Base-by-base conservation (phyloP, 1,140 invertebrate genomes). In the Aphelinus atriplicis region DNA sequence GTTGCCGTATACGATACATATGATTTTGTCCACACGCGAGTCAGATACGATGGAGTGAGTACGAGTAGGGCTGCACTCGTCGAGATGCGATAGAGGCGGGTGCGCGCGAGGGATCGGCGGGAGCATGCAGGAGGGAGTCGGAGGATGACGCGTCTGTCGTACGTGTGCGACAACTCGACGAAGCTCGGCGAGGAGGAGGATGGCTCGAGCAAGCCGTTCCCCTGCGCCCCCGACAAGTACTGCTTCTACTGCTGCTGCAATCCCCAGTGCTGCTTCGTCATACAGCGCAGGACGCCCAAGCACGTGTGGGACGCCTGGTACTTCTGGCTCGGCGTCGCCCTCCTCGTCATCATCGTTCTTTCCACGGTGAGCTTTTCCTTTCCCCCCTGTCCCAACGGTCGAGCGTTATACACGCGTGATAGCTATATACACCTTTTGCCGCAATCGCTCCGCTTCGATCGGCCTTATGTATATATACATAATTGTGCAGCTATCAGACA, bases 301-400 rank as follows among this genome's bases (percentile, higher is more conserved):
- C 82, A 85, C 47, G 77, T 85, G 56, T 86, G 84, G 82, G 84
- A 86, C 72, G 79, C 80, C 47, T 86, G 85, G 85, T 86, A 86
- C 73, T 85, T 85, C 69, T 85, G 84, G 85, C 77, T 86, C 1
- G 84, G 84, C 47, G 60, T 85, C 76, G 84, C 79, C 10, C 79
- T 85, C 7, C 77, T 84, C 51, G 62, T 80, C 77, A 78, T 84
- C 69, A 83, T 84, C 76, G 66, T 84, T 43, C 70, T 84, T 9
- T 83, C 79, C 60, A 84, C 81, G 75, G 85, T 85, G 58, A 82
- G 80, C 70, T 68, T 53, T 53, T 53, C 9, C 9, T 53, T 9
- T 53, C 0, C 51, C 51, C 51, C 51, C 51, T 9, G 9, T 43
- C 26, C 26, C 26, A 26, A 26, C 26, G 26, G 26, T 26, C 26